Evolutionary conservation across 2,797 vertebrate species (phyloP), one percentile per base, ranked within the genome.

Genomic region (Eulemur coronatus): DNA sequence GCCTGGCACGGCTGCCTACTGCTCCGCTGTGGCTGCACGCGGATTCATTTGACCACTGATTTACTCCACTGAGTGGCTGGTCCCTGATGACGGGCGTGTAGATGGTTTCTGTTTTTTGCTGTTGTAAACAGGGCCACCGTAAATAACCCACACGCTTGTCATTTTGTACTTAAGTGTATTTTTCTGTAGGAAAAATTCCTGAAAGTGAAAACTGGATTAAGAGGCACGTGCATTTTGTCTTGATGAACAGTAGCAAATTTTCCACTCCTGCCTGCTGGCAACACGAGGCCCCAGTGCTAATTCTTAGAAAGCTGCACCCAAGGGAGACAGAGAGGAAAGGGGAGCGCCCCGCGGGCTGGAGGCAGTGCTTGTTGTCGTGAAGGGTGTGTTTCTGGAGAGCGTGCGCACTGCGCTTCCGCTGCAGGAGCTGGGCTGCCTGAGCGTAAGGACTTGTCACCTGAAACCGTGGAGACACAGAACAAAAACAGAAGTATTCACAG

Each of bases 341-440:
- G 22, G 26, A 7, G 14, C 57, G 20, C 13, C 1, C 12, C 41
- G 0, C 2, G 20, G 43, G 24, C 57, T 10, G 48, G 35, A 55
- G 35, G 1, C 1, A 2, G 48, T 33, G 72, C 59, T 15, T 2
- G 26, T 46, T 30, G 78, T 67, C 52, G 41, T 30, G 1, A 9
- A 14, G 8, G n/a, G 10, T 15, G 18, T 33, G 9, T 18, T n/a
- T 17, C 3, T 5, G 5, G 15, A 20, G 43, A 28, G 69, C 1
- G 9, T 5, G 35, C 17, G 20, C 22, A 3, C 24, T 17, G 26
- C 35, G 18, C 13, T 12, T 33, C 10, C 13, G 22, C 63, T 52
- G 30, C 35, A 30, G 43, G 63, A 9, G 13, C n/a, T 61, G 38
- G 11, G 28, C 59, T 18, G 59, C 48, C 30, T 13, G 59, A 65